Evolutionary conservation across 2,113 vertebrate species (phyloP).

Genomic region (Artemisiospiza belli): DNA sequence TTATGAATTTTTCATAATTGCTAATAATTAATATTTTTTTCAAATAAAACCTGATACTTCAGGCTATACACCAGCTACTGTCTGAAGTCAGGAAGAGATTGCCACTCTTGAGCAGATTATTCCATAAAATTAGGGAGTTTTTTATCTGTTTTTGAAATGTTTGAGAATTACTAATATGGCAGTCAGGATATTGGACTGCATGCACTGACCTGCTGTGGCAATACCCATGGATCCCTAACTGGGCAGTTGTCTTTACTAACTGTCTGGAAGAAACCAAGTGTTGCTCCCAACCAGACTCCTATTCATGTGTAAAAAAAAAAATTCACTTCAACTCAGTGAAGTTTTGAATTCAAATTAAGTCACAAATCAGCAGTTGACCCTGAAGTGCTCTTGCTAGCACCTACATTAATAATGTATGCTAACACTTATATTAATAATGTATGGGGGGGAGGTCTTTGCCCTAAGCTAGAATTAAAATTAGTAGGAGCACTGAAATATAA

Average conservation of each 20-base stretch:
- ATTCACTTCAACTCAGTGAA: not conserved
- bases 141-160: not conserved
- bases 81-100: not conserved
- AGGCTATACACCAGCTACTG: not conserved
- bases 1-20: not conserved
- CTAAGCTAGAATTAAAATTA: not conserved
- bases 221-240: not conserved
- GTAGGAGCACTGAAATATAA: not conserved
- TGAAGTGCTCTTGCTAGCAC: constrained; percentile 11
- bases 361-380: not conserved
- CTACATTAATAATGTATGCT: not conserved
- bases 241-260: not conserved
- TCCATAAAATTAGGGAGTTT: not conserved
- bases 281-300: not conserved
- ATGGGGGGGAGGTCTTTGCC: not conserved
- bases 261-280: not conserved
- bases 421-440: not conserved
- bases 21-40: not conserved
- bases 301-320: not conserved
- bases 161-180: not conserved
- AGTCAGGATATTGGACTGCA: not conserved
- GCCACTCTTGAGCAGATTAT: not conserved
- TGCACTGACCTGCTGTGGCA: not conserved
- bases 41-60: not conserved
- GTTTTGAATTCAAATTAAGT: constrained; percentile 20